These are phyloP conservation scores for Isaurus tuberculatus DNA, from an alignment of 92 coral and sea anemone genomes.

Conservation along the genomic window DNA sequence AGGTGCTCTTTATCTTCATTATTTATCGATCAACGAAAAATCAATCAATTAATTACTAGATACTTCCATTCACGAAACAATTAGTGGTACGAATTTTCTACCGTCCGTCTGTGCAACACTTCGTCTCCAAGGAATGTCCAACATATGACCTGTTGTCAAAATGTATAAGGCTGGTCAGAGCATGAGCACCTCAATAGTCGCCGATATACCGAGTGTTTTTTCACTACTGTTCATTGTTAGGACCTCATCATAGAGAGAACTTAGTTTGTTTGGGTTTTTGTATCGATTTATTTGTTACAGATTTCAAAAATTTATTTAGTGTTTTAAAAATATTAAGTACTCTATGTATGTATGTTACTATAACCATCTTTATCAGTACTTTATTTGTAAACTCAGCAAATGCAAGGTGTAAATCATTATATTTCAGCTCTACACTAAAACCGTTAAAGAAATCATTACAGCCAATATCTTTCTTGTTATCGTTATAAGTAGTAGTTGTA, in stretches of 20 bases:
- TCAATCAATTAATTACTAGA: neutral
- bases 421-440: too few species aligned
- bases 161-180: neutral
- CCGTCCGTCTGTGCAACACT: neutral
- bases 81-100: neutral
- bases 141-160: neutral
- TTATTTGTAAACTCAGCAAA: too few species aligned
- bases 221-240: too few species aligned
- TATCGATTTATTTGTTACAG: too few species aligned
- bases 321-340: neutral
- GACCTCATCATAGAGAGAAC: too few species aligned
- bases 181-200: neutral
- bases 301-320: too few species aligned
- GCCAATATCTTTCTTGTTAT: too few species aligned
- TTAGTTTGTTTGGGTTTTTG: too few species aligned
- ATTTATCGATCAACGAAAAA: neutral
- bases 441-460: too few species aligned
- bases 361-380: too few species aligned
- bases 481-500: too few species aligned
- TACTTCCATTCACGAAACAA: neutral
- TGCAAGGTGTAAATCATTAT: too few species aligned
- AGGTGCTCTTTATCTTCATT: neutral
- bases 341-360: neutral
- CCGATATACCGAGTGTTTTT: neutral
- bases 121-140: neutral